Conservation (phyloP, 2,797 vertebrate genomes). For the Oophaga sylvatica region DNA sequence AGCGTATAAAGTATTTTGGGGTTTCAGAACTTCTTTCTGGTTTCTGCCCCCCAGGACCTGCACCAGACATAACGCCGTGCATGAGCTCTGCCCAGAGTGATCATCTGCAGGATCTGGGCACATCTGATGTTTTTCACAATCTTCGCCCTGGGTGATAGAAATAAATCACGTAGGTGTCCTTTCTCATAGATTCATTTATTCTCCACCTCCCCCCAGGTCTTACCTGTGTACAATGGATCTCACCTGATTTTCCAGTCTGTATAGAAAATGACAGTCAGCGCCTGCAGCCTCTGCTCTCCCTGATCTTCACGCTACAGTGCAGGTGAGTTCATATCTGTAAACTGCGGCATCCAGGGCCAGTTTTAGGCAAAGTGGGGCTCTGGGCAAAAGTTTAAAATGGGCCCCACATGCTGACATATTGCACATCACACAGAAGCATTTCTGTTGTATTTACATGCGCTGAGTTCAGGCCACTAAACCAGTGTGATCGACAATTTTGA, state of each 20-base stretch:
- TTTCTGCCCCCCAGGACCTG: too few relatives aligned
- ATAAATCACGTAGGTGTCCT: not conserved
- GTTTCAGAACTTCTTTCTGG: too few relatives aligned
- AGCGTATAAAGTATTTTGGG: too few relatives aligned
- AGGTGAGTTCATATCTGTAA: not conserved
- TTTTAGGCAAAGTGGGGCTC: too few relatives aligned
- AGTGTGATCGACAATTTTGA: too few relatives aligned
- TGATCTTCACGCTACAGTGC: conserved; percentile 7
- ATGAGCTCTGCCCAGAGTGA: not conserved
- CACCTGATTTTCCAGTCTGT: conserved; percentile 17
- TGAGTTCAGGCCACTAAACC: too few relatives aligned
- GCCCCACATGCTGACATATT: too few relatives aligned
- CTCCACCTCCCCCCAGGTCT: not conserved
- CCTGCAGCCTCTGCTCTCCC: not conserved
- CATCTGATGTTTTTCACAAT: not conserved
- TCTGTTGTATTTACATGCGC: too few relatives aligned
- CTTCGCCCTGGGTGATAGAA: not conserved
- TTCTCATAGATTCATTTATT: not conserved
- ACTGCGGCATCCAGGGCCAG: not conserved
- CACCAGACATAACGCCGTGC: not conserved
- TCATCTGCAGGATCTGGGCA: not conserved
- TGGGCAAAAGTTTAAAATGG: too few relatives aligned
- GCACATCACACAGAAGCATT: too few relatives aligned
- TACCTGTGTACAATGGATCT: not conserved
- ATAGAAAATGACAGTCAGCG: not conserved